Evolutionary conservation across 2,888 invertebrate genomes (phyloP).

Genomic region (Stenchaetothrips biformis): DNA sequence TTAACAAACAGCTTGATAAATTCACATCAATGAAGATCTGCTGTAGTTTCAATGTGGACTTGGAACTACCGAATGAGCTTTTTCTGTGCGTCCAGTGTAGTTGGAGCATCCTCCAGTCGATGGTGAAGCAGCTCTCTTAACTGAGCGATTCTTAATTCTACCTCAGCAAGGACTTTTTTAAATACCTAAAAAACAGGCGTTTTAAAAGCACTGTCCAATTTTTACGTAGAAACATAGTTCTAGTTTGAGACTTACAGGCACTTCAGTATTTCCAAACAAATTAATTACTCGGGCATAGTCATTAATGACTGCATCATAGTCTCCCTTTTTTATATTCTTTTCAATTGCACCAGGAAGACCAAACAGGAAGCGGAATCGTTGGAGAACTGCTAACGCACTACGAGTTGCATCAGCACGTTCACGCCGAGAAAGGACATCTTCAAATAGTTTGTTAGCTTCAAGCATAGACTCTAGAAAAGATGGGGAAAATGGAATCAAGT

Average conservation of each 20-base stretch:
- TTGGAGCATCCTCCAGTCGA: conserved; percentile 84
- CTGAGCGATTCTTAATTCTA: conserved; percentile 79
- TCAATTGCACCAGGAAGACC: conserved; percentile 93
- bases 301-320: conserved; percentile 95
- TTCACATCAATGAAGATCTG: background rate
- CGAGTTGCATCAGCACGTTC: conserved; percentile 95
- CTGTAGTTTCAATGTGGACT: background rate
- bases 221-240: background rate
- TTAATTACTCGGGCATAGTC: conserved; percentile 96
- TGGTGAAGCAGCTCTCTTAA: conserved; percentile 74
- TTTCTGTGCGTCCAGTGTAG: conserved; percentile 90
- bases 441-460: conserved; percentile 87
- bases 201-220: background rate
- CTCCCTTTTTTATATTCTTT: conserved; percentile 85
- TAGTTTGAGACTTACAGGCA: conserved; percentile 54
- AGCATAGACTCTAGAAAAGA: conserved; percentile 68
- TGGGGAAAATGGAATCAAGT: conserved; percentile 26
- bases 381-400: conserved; percentile 87
- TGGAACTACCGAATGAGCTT: conserved; percentile 70
- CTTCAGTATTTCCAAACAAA: conserved; percentile 89
- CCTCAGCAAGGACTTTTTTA: conserved; percentile 82
- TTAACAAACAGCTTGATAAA: conserved; percentile 29
- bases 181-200: conserved; percentile 54
- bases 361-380: conserved; percentile 91
- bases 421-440: conserved; percentile 84